Evolutionary conservation across 2,888 invertebrate genomes (phyloP), one percentile per base, ranked within the genome.

Genomic region (Uloborus plumipes): DNA sequence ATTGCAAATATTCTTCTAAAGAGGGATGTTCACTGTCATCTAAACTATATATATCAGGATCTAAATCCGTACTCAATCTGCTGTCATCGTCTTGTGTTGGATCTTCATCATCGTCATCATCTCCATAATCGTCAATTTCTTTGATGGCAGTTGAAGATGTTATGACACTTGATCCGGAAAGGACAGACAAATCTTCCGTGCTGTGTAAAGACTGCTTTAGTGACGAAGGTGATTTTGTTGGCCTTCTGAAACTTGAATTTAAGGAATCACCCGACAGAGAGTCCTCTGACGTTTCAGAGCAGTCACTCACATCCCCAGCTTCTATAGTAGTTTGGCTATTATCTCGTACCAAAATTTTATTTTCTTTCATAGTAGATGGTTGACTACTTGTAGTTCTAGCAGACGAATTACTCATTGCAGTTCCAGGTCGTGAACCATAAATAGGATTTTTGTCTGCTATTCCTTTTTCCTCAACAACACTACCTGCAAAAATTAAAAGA

Each of bases 11-110:
- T 66, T 84, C 84, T 53, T 84, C 84, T 22, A 83, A 55, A 13
- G 84, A 84, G 3, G 84, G 84, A 39, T 84, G 78, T n/a, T 84
- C 84, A 31, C 82, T 77, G 16, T 84, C 83, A 55, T 77, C 77
- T 4, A 82, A 50, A 50, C 77, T 77, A 18, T 69, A 76, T 26
- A 70, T 75, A 58, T 83, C 76, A 11, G 47, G 65, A 55, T 83
- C 83, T 16, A 83, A 50, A 64, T 83, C 83, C 0, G 83, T 83
- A 39, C 83, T 83, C 22, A 83, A 47, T 16, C 83, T 53, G 14
- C 83, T 83, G 16, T 83, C 83, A 51, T 83, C 76, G 22, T 82
- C 82, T 18, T 76, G 76, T 2, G 75, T 76, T 6, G 55, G 51
- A 18, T 55, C 26, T n/a, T 82, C 82, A 18, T 71, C 69, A n/a